These are phyloP conservation scores for Cryptocheilus praepositus DNA, from an alignment of 2,888 invertebrate species.

Conservation along the genomic window DNA sequence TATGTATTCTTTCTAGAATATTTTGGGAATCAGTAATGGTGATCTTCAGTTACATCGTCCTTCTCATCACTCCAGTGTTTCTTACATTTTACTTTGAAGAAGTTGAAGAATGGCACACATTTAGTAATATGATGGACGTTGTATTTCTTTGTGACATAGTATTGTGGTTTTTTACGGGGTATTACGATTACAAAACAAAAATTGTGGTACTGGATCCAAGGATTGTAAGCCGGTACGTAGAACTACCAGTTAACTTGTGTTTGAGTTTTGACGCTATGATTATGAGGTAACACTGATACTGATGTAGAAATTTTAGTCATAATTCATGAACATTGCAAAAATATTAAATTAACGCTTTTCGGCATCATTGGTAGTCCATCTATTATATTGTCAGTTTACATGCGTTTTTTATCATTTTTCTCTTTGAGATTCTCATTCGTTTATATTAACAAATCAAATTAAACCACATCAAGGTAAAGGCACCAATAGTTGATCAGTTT, in stretches of 20 bases:
- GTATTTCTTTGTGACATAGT: conserved; percentile 65
- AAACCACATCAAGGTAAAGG: too few relatives aligned
- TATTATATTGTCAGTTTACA: too few relatives aligned
- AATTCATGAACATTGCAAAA: too few relatives aligned
- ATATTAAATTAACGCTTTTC: too few relatives aligned
- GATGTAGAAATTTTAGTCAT: too few relatives aligned
- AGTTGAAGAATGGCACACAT: conserved; percentile 40
- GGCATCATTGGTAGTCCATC: too few relatives aligned
- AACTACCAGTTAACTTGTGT: background rate
- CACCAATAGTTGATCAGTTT: too few relatives aligned
- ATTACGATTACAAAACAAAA: conserved; percentile 62
- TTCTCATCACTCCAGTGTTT: conserved; percentile 65
- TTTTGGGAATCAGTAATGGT: conserved; percentile 70
- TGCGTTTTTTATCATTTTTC: too few relatives aligned
- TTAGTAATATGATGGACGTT: conserved; percentile 56
- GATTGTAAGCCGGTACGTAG: conserved; percentile 57
- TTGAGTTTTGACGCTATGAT: too few relatives aligned
- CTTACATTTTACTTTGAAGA: conserved; percentile 62
- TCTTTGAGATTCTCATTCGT: too few relatives aligned
- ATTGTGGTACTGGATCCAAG: conserved; percentile 62
- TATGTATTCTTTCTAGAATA: conserved; percentile 43
- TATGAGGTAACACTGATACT: too few relatives aligned
- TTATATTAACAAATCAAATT: too few relatives aligned
- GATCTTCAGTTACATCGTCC: conserved; percentile 55
- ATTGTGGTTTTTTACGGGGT: conserved; percentile 70